These are phyloP conservation scores for Mizuhopecten yessoensis DNA, from an alignment of 1,140 invertebrate species.

Conservation along the genomic window DNA sequence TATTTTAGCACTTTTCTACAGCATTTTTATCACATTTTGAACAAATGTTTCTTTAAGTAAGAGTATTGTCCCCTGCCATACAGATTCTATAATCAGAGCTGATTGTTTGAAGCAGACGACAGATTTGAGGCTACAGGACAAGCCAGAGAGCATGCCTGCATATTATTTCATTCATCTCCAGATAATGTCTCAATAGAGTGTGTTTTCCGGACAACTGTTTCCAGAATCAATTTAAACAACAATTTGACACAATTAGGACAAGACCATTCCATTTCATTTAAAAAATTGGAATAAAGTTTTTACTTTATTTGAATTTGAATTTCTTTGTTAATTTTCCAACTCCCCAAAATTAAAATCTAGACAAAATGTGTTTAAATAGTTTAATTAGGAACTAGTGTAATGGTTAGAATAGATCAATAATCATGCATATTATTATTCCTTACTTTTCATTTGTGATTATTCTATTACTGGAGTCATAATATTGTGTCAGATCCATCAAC, in stretches of 20 bases:
- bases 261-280: neutral
- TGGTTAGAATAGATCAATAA: constrained; percentile 10
- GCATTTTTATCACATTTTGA: constrained; percentile 2
- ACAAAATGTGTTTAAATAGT: neutral
- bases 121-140: neutral
- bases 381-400: neutral
- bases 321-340: neutral
- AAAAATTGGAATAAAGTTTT: neutral
- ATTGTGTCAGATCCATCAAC: neutral
- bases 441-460: neutral
- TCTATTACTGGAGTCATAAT: neutral
- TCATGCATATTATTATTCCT: neutral
- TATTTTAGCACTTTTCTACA: constrained; percentile 28
- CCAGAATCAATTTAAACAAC: neutral
- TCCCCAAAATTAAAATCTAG: neutral
- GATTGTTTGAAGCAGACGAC: constrained; percentile 33
- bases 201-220: neutral
- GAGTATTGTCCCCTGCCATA: constrained; percentile 24
- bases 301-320: constrained; percentile 1
- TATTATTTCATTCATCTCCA: neutral
- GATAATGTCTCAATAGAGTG: neutral
- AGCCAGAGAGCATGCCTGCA: neutral
- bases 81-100: neutral
- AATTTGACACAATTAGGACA: neutral
- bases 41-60: constrained; percentile 21